phyloP scores from a whole-genome alignment of 1,140 invertebrate genomes.

The Arctopsyche grandis region DNA sequence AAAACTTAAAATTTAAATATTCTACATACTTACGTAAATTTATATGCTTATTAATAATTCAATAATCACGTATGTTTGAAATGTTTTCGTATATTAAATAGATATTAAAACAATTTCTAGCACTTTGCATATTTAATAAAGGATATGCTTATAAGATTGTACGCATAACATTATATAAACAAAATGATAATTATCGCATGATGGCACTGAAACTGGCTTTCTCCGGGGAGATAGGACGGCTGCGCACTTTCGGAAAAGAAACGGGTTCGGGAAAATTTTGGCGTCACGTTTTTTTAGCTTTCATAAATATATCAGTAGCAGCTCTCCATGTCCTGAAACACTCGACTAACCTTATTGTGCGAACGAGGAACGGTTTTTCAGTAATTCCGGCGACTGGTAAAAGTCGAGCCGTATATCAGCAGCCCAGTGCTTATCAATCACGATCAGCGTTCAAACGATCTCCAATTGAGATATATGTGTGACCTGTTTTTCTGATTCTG shows the following conservation, averaged over 20 bases:
- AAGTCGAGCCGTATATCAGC: conserved; percentile 25
- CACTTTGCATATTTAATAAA: no score
- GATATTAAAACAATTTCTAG: no score
- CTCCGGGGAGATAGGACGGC: not conserved
- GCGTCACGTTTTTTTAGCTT: not conserved
- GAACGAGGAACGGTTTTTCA: not conserved
- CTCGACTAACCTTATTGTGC: conserved; percentile 31
- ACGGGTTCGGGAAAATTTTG: not conserved
- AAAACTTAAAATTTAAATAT: no score
- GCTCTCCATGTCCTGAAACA: conserved; percentile 1
- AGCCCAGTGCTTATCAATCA: conserved; percentile 24
- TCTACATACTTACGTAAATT: no score
- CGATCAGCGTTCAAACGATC: conserved; percentile 33
- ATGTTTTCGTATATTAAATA: no score
- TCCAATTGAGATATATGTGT: conserved; percentile 28
- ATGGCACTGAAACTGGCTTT: not conserved
- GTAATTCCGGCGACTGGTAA: not conserved
- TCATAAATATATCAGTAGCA: conserved; percentile 11
- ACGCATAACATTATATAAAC: not conserved
- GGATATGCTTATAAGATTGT: no score
- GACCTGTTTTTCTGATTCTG: conserved; percentile 30
- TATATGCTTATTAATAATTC: no score
- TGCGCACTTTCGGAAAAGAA: conserved; percentile 1
- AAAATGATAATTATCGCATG: conserved; percentile 3
- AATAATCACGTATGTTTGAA: no score